Evolutionary conservation across 2,113 vertebrate species (phyloP).

Genomic region (Cnemophilus loriae): DNA sequence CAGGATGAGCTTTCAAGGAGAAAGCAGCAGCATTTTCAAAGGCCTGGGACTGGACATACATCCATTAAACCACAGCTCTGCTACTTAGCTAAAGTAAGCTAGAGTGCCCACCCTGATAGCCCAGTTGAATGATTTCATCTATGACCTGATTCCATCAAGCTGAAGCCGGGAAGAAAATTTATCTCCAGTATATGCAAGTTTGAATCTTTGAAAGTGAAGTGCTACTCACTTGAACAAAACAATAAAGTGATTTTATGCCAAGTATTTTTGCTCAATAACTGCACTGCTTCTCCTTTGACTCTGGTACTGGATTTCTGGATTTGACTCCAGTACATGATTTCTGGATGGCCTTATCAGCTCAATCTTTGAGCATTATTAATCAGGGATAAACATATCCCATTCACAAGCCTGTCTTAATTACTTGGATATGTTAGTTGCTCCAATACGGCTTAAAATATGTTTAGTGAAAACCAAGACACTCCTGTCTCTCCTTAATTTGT

Average conservation of each 20-base stretch:
- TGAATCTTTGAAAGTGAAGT: conserved; percentile 21
- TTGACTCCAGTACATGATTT: neutral
- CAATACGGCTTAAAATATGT: neutral
- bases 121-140: neutral
- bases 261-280: neutral
- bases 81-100: neutral
- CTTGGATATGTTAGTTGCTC: neutral
- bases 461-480: neutral
- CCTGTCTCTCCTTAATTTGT: neutral
- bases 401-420: neutral
- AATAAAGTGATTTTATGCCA: neutral
- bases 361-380: neutral
- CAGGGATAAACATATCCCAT: neutral
- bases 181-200: neutral
- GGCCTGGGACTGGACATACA: neutral
- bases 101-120: neutral
- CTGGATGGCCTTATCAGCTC: neutral
- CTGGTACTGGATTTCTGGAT: neutral
- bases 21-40: too few species aligned
- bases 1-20: neutral
- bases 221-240: conserved; percentile 46
- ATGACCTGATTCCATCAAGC: neutral
- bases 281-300: neutral
- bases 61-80: neutral
- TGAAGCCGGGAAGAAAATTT: conserved; percentile 38